phyloP scores from a whole-genome alignment of 2,888 invertebrate genomes.

The Fissipunctia ypsillon region DNA sequence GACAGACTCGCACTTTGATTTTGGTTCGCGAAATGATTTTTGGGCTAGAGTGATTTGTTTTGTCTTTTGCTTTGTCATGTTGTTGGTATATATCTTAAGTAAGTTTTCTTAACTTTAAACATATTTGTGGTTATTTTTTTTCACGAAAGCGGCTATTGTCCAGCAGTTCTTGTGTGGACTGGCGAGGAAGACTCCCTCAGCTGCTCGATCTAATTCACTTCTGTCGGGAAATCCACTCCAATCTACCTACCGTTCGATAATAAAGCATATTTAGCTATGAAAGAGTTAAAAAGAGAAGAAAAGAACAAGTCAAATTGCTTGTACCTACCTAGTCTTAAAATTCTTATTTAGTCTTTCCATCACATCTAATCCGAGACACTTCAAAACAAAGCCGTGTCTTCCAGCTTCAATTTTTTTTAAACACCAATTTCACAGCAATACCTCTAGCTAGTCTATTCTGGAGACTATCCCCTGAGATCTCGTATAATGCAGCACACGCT shows the following conservation, averaged over 20 bases:
- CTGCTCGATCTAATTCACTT: too few relatives aligned
- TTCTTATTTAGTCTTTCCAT: too few relatives aligned
- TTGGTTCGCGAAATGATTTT: conserved; percentile 53
- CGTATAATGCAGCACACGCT: conserved; percentile 82
- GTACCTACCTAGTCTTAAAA: too few relatives aligned
- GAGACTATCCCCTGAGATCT: conserved; percentile 76
- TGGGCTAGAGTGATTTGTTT: conserved; percentile 14
- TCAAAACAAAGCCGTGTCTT: neutral
- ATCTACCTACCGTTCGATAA: too few relatives aligned
- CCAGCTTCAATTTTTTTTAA: conserved; percentile 15
- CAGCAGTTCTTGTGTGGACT: neutral
- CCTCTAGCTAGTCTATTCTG: conserved; percentile 37
- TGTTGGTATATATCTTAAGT: neutral
- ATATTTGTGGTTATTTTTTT: neutral
- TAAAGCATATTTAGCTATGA: too few relatives aligned
- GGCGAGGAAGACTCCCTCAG: too few relatives aligned
- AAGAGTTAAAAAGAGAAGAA: too few relatives aligned
- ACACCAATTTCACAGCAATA: conserved; percentile 41
- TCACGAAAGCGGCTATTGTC: neutral
- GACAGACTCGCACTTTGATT: conserved; percentile 64
- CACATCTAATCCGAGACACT: neutral
- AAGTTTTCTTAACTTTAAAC: neutral
- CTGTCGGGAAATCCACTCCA: too few relatives aligned
- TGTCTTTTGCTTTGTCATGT: conserved; percentile 19
- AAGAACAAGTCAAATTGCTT: too few relatives aligned